Percentiles rank a stretch among this genome's conserved stretches.
phyloP scores from a whole-genome alignment of 2,797 vertebrate species.

The Gouania willdenowi region DNA sequence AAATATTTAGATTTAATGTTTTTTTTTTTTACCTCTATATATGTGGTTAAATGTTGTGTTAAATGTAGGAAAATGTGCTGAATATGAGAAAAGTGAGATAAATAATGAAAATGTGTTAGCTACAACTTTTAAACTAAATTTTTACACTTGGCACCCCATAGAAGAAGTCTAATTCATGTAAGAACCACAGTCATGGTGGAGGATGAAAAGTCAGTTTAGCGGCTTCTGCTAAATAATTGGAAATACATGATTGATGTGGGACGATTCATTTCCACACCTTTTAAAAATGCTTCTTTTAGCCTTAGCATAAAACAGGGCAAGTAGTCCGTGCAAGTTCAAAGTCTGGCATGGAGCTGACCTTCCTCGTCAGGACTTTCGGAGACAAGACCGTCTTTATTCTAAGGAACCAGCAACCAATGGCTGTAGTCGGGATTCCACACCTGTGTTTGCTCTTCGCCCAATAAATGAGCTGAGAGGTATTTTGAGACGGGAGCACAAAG shows the following conservation, averaged over 20 bases:
- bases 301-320: conserved; percentile 47
- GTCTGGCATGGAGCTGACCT: conserved; percentile 56
- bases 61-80: no score
- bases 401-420: conserved; percentile 31
- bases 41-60: no score
- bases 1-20: no score
- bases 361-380: conserved; percentile 51
- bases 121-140: no score
- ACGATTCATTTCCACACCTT: conserved; percentile 74
- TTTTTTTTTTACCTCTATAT: no score
- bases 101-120: no score
- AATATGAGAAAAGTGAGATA: no score
- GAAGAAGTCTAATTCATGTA: no score
- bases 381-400: conserved; percentile 77
- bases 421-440: conserved; percentile 69
- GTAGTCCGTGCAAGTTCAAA: conserved; percentile 71
- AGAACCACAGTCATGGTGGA: no score
- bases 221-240: conserved; percentile 73
- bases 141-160: no score
- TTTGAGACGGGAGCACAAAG: conserved; percentile 72
- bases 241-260: conserved; percentile 76
- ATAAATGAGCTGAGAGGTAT: conserved; percentile 72
- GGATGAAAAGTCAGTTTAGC: no score
- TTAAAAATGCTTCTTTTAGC: conserved; percentile 70
- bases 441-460: conserved; percentile 77